A percentile compares a stretch with the other conserved stretches of the same genome.
phyloP scores from a whole-genome alignment of 2,113 vertebrate species.

The Chloroceryle aenea region DNA sequence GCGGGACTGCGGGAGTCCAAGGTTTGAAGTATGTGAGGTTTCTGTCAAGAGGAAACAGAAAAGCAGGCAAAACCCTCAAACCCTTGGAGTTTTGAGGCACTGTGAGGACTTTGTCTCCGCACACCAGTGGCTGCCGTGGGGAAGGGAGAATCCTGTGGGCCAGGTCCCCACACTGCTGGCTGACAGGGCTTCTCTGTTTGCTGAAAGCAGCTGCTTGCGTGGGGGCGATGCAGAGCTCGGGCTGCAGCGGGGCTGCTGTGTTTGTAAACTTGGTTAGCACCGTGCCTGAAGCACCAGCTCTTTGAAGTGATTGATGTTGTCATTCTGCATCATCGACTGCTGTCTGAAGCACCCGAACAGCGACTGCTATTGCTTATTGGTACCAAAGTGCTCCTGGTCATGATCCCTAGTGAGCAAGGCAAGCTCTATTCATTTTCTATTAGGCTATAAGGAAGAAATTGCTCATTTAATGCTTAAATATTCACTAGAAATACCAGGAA shows the following conservation, averaged over 20 bases:
- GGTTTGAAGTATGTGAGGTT: not conserved
- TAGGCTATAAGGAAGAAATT: not conserved
- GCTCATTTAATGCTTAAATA: not conserved
- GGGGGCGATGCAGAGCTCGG: not conserved
- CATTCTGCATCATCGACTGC: not conserved
- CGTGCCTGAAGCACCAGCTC: not conserved
- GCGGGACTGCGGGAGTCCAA: not conserved
- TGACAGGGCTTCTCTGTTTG: not conserved
- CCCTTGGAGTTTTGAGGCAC: not conserved
- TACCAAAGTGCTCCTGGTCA: not conserved
- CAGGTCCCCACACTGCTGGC: fast-evolving
- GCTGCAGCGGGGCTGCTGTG: not conserved
- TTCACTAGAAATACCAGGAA: not conserved
- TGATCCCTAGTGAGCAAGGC: not conserved
- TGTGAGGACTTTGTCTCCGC: fast-evolving
- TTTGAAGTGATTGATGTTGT: not conserved
- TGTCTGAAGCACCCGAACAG: not conserved
- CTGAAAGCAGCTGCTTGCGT: not conserved
- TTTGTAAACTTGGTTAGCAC: not conserved
- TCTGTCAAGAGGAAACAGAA: not conserved
- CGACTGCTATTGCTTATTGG: not conserved
- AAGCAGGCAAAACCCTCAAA: not conserved
- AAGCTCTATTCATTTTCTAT: not conserved
- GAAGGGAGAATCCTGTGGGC: not conserved
- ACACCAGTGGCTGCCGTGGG: fast-evolving